Percentiles rank a stretch among this genome's conserved stretches.
phyloP scores from a whole-genome alignment of 2,888 invertebrate genomes.

The Heliothis peltigera region DNA sequence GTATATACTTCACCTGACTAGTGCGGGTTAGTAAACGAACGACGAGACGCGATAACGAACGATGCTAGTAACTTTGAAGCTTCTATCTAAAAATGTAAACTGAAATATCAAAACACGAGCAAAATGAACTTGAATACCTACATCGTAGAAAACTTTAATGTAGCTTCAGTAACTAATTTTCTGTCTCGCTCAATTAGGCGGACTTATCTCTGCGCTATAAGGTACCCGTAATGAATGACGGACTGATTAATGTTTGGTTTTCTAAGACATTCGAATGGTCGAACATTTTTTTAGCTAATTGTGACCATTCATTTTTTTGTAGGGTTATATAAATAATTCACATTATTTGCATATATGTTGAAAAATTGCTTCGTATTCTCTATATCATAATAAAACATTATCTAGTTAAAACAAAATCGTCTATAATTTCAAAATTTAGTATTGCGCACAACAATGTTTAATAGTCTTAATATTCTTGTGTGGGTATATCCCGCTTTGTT shows the following conservation, averaged over 20 bases:
- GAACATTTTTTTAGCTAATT: too few relatives aligned
- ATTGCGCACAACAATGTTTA: background rate
- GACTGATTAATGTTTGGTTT: slow-evolving; percentile 22
- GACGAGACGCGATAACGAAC: slow-evolving; percentile 1
- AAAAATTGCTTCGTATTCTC: too few relatives aligned
- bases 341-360: too few relatives aligned
- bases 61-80: background rate
- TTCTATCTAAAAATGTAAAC: background rate
- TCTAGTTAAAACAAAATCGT: too few relatives aligned
- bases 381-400: too few relatives aligned
- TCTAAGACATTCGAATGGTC: slow-evolving; percentile 19
- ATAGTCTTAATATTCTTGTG: background rate
- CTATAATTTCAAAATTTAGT: background rate
- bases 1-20: background rate
- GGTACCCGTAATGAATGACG: slow-evolving; percentile 23
- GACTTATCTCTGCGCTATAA: background rate
- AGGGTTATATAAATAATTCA: too few relatives aligned
- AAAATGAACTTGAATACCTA: slow-evolving; percentile 3
- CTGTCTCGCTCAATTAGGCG: slow-evolving; percentile 19
- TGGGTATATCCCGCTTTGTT: background rate
- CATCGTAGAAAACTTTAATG: background rate
- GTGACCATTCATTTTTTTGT: too few relatives aligned
- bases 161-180: background rate
- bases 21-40: background rate
- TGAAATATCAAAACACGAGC: background rate